Evolutionary conservation across 1,140 invertebrate species (phyloP), one percentile per base, ranked within the genome.

Genomic region (Lepeophtheirus salmonis): DNA sequence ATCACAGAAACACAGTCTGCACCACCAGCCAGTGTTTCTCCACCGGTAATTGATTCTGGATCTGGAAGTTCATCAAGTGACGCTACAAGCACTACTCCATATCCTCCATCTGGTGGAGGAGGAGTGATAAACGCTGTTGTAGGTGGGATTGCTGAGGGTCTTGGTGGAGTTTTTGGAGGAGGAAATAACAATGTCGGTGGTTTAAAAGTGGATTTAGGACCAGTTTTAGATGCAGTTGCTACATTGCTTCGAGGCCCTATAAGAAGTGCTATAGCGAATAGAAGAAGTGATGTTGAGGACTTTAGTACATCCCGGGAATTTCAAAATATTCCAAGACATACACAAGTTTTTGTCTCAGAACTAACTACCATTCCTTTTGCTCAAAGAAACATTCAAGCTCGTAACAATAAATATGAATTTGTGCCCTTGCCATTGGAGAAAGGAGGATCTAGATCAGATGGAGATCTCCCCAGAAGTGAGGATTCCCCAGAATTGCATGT

Each of bases 221-320:
- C 59, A 3, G 59, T 61, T 55, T 21, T 61, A 20, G 59, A 61
- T 61, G 59, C 59, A 2, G 59, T 61, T 13, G 59, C 59, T 22
- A 61, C 59, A 18, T 25, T 61, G 21, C 25, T 61, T 17, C 10
- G 59, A 25, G 59, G 59, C 1, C 59, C 59, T 14, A 61, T 61
- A 22, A 17, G 59, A 61, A 61, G 59, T 26, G 59, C 59, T 13
- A 61, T 61, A n/a, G 59, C 59, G 2, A 61, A 61, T 61, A 16
- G 59, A 23, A 17, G 59, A 61, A 61, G 22, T 18, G 23, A 54
- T n/a, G 30, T 41, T 6, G 30, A n/a, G 6, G 30, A 41, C 6
- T n/a, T n/a, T n/a, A 41, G 6, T n/a, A n/a, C 30, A n/a, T 41
- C n/a, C 6, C 6, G 30, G 30, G n/a, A n/a, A n/a, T n/a, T n/a